Conservation (phyloP, 2,113 vertebrate genomes). For the Tetrao urogallus region DNA sequence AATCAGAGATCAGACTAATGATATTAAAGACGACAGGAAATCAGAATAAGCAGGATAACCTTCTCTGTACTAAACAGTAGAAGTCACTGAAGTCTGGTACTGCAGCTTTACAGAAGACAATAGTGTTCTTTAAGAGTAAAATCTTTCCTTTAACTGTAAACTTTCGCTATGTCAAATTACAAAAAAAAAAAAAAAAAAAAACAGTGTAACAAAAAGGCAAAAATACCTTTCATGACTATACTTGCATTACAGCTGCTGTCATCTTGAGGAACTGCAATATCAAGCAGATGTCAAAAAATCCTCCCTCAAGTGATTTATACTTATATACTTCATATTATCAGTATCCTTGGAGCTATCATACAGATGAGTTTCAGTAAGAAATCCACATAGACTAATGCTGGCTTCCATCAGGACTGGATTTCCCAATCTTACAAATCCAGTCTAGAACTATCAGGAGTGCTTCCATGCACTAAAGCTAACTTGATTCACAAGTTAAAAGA, state of each 20-base stretch:
- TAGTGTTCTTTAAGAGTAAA: background rate
- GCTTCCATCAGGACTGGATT: background rate
- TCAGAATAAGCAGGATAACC: conserved; percentile 19
- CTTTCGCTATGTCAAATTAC: background rate
- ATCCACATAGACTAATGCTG: background rate
- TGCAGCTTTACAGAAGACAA: background rate
- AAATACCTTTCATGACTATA: background rate
- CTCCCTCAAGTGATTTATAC: background rate
- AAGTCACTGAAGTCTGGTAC: background rate
- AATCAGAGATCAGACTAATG: conserved; percentile 42
- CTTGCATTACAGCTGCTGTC: background rate
- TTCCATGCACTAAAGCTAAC: background rate
- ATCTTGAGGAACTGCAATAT: background rate
- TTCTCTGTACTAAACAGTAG: background rate
- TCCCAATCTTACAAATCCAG: background rate
- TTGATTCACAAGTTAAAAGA: background rate
- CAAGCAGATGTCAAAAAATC: background rate
- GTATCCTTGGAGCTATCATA: background rate
- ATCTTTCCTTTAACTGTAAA: background rate
- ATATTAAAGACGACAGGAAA: conserved; percentile 22
- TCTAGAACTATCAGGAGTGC: background rate
- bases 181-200: background rate
- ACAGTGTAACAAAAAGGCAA: background rate
- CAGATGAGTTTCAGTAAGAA: background rate
- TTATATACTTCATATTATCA: background rate